Base-by-base conservation (phyloP, 2,113 vertebrate genomes). In the Gadus chalcogrammus region DNA sequence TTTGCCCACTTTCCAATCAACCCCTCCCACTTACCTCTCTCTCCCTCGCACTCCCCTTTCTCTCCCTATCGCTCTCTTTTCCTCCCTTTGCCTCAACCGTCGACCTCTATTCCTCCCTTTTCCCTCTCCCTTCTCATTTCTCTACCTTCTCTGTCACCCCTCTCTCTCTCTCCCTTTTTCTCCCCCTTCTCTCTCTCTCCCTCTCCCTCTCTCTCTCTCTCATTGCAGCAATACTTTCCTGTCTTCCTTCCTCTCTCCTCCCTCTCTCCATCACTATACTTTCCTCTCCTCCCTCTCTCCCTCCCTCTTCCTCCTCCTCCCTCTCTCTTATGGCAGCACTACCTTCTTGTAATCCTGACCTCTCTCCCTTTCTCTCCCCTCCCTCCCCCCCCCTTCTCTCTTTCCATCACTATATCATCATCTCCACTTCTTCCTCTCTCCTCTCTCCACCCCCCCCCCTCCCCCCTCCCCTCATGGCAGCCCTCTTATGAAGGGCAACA, bases 401-500 rank as follows among this genome's bases (percentile, higher is more conserved):
- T 0, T 13, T 48, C 61, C 59, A 70, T n/a, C 65, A 24, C 24
- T 24, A 24, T 35, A 17, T 28, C 18, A 65, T 60, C 20, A 5
- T 65, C 15, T 48, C 58, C 20, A 61, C 15, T 63, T 58, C 61
- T 28, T 27, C 24, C 11, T 61, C 22, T 27, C 6, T 64, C 38
- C 52, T 3, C 42, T 13, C 56, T 59, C 17, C 48, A 65, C 72
- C 42, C 68, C 3, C 53, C 70, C 68, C 71, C 53, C 70, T 67
- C 71, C 31, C 20, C 20, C 20, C 20, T 20, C 20, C 70, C 74
- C 72, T 78, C 79, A 85, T 82, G 68, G 76, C 65, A 71, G 79
- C 80, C 80, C 81, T 87, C 76, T 71, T 81, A 82, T 85, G 85
- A 91, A 89, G 79, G 75, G 77, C 80, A 73, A 62, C n/a, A n/a